phyloP scores from a whole-genome alignment of 2,113 vertebrate species.

The Cygnus buccinator region DNA sequence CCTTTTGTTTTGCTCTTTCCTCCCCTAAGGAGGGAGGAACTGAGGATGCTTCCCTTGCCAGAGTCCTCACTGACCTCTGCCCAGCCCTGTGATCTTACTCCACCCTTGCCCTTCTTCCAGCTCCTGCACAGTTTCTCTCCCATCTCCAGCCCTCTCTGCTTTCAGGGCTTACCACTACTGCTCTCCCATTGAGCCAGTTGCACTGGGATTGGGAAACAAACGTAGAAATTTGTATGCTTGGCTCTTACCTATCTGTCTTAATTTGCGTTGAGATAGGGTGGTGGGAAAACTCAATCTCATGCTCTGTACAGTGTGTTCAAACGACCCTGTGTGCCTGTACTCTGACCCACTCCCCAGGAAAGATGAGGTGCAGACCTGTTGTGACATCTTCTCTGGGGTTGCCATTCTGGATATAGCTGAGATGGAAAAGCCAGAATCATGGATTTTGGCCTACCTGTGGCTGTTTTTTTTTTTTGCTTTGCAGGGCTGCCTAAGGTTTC shows the following conservation, averaged over 20 bases:
- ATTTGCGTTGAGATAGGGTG: neutral
- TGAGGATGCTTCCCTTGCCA: slow-evolving; percentile 68
- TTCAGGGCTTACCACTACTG: neutral
- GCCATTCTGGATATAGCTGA: neutral
- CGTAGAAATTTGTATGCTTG: neutral
- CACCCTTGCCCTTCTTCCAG: slow-evolving; percentile 60
- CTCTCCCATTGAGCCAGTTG: neutral
- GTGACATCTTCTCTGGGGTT: neutral
- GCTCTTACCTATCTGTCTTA: neutral
- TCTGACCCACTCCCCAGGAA: neutral
- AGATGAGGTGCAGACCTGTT: neutral
- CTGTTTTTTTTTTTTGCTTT: neutral
- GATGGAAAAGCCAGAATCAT: neutral
- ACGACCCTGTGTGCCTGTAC: accelerated
- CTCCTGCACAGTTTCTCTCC: neutral
- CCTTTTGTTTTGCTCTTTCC: slow-evolving; percentile 70
- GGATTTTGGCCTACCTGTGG: neutral
- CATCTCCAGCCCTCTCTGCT: neutral
- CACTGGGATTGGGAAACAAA: neutral
- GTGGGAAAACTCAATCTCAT: neutral
- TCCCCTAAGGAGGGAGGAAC: slow-evolving; percentile 64
- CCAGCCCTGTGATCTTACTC: slow-evolving; percentile 57
- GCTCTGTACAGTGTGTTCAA: neutral
- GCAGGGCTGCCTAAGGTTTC: neutral
- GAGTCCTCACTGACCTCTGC: slow-evolving; percentile 61